These are phyloP conservation scores for Chlamydotis undulata DNA, from an alignment of 2,113 vertebrate genomes.

Conservation along the genomic window DNA sequence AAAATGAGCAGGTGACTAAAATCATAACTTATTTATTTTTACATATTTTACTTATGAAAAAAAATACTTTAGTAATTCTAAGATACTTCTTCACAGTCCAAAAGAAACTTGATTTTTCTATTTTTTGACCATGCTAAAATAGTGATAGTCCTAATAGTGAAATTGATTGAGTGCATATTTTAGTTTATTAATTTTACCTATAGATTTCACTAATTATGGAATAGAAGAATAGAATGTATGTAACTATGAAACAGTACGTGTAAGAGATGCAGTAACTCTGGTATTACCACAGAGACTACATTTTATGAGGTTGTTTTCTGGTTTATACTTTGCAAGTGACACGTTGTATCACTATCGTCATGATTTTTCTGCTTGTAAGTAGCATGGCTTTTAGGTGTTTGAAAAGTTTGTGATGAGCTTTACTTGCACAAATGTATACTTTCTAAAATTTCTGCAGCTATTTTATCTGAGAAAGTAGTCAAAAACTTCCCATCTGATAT, in stretches of 20 bases:
- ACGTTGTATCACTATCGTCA: not conserved
- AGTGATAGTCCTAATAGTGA: not conserved
- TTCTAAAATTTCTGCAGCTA: constrained; percentile 81
- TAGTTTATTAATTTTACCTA: not conserved
- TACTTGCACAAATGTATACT: not conserved
- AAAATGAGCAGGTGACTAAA: not conserved
- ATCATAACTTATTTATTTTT: not conserved
- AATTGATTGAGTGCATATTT: not conserved
- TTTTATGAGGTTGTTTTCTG: not conserved
- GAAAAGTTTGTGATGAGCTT: not conserved
- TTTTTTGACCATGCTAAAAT: not conserved
- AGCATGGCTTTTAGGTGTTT: not conserved
- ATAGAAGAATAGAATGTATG: too few relatives aligned
- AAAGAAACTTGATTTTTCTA: not conserved
- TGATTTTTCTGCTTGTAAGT: not conserved
- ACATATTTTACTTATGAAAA: not conserved
- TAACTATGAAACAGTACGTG: not conserved
- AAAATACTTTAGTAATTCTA: not conserved
- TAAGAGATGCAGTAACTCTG: not conserved
- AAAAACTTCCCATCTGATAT: constrained; percentile 90
- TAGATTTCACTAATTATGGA: not conserved
- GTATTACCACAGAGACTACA: not conserved
- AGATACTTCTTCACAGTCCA: not conserved
- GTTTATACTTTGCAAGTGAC: not conserved
- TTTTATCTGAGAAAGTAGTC: constrained; percentile 91